Conservation (phyloP, 2,113 vertebrate species). For the Calidris pygmaea region DNA sequence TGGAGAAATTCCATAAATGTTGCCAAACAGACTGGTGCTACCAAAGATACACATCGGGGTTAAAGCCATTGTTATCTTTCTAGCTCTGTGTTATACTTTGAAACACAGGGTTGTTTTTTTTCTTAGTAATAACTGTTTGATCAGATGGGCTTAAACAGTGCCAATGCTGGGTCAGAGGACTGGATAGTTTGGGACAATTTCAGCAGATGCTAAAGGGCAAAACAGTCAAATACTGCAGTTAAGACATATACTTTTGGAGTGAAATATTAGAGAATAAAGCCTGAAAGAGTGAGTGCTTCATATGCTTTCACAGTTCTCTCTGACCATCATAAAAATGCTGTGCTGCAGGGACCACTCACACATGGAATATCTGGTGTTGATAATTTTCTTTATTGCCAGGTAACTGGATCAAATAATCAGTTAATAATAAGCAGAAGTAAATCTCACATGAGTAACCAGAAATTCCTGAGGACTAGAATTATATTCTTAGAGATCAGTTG, state of each 20-base stretch:
- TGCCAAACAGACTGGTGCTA: neutral
- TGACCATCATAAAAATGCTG: neutral
- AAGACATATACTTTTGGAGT: neutral
- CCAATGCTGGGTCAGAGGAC: neutral
- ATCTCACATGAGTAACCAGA: neutral
- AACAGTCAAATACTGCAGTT: neutral
- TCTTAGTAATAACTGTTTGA: neutral
- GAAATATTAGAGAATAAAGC: neutral
- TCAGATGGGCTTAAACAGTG: neutral
- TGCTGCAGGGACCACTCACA: neutral
- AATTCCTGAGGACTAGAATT: neutral
- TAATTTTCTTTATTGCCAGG: neutral
- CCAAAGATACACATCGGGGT: neutral
- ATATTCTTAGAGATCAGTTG: neutral
- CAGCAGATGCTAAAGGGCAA: neutral
- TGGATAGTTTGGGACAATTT: neutral
- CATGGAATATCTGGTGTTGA: neutral
- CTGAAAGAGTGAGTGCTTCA: neutral
- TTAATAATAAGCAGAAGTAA: neutral
- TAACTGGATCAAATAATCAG: neutral
- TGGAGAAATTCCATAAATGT: neutral
- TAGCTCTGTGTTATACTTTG: neutral
- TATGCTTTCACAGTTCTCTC: neutral
- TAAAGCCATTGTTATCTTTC: neutral
- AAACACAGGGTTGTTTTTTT: neutral